Conservation (phyloP, 2,113 vertebrate species). For the Entomyzon cyanotis region DNA sequence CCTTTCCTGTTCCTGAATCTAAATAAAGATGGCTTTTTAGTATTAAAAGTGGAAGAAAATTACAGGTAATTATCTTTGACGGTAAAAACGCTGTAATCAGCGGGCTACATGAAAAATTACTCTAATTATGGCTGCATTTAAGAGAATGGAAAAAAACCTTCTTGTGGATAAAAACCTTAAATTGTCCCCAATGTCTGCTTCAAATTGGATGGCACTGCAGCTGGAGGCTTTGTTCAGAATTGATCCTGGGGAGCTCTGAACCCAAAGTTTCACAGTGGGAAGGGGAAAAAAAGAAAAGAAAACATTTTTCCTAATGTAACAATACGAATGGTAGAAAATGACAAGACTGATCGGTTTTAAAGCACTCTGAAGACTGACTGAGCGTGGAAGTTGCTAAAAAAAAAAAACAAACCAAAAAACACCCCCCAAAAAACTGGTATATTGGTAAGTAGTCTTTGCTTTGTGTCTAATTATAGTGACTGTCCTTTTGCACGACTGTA, state of each 20-base stretch:
- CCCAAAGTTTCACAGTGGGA: slow-evolving; percentile 97
- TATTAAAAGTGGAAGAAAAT: slow-evolving; percentile 99
- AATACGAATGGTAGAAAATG: slow-evolving; percentile 97
- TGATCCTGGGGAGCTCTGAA: slow-evolving; percentile 99
- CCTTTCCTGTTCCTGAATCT: slow-evolving; percentile 99
- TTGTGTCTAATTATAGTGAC: slow-evolving; percentile 87
- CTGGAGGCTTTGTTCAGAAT: slow-evolving; percentile 99
- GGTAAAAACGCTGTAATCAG: slow-evolving; percentile 99
- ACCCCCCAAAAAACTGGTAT: slow-evolving; percentile 75
- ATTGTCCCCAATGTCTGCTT: slow-evolving; percentile 99
- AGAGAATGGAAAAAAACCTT: slow-evolving; percentile 99
- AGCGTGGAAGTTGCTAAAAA: slow-evolving; percentile 84
- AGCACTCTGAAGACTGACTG: slow-evolving; percentile 86
- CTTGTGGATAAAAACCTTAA: slow-evolving; percentile 99
- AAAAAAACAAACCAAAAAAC: slow-evolving; percentile 65
- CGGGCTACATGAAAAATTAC: slow-evolving; percentile 99
- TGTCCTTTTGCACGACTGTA: slow-evolving; percentile 85
- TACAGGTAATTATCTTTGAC: slow-evolving; percentile 99
- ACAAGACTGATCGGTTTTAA: slow-evolving; percentile 90
- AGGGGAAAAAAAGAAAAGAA: slow-evolving; percentile 90
- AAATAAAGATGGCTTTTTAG: slow-evolving; percentile 99
- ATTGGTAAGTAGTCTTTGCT: slow-evolving; percentile 97
- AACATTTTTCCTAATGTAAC: slow-evolving; percentile 98
- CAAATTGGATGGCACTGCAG: slow-evolving; percentile 99
- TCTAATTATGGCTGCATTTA: slow-evolving; percentile 99